phyloP scores from a whole-genome alignment of 2,797 vertebrate species.

The Hippopotamyrus pictus region DNA sequence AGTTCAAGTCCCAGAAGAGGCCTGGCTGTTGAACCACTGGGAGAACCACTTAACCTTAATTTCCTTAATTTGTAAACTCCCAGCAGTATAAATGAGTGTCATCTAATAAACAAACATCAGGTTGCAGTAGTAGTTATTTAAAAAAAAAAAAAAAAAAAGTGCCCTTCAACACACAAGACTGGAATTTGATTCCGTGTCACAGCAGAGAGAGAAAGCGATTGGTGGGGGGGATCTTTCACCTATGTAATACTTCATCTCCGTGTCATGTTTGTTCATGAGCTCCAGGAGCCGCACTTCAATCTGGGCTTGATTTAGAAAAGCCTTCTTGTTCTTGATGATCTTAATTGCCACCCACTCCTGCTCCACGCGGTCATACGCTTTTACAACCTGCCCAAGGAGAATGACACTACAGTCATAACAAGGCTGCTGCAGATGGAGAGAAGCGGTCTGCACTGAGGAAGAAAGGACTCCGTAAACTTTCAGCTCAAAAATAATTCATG shows the following conservation, averaged over 20 bases:
- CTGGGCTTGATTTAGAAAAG: constrained; percentile 99
- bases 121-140: neutral
- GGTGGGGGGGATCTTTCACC: constrained; percentile 60
- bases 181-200: neutral
- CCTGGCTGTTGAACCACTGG: neutral
- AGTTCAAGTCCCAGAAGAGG: neutral
- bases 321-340: constrained; percentile 99
- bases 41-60: neutral
- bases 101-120: constrained; percentile 9
- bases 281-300: constrained; percentile 99
- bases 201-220: neutral
- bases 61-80: neutral
- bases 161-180: neutral
- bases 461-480: neutral
- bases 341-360: constrained; percentile 99
- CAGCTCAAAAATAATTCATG: neutral
- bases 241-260: constrained; percentile 99
- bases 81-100: neutral
- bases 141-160: neutral
- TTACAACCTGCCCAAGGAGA: constrained; percentile 77
- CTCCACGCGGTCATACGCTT: constrained; percentile 95
- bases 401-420: constrained; percentile 20
- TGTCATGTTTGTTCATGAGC: constrained; percentile 99
- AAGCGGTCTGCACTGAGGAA: neutral
- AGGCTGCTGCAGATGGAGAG: neutral